These are phyloP conservation scores for Astur gentilis DNA, from an alignment of 2,113 vertebrate genomes.

Conservation along the genomic window DNA sequence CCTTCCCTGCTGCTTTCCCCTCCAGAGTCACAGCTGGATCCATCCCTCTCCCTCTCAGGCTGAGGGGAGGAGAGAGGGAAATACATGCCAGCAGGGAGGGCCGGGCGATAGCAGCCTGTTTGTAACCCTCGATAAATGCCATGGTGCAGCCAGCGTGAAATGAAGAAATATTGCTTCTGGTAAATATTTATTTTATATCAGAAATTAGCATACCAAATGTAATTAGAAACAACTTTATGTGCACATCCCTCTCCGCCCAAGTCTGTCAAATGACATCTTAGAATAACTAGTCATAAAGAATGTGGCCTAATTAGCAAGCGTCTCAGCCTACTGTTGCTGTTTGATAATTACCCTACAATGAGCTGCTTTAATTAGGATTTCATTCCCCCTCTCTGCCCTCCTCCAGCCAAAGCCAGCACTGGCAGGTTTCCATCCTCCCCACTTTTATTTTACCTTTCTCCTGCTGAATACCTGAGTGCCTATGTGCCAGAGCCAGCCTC, in stretches of 20 bases:
- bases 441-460: background rate
- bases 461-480: background rate
- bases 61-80: background rate
- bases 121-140: constrained; percentile 71
- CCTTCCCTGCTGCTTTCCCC: background rate
- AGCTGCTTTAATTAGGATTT: constrained; percentile 56
- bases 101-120: constrained; percentile 49
- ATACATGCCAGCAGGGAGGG: background rate
- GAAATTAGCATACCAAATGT: constrained; percentile 88
- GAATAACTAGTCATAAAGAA: constrained; percentile 73
- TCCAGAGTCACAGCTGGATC: background rate
- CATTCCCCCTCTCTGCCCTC: background rate
- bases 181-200: constrained; percentile 87
- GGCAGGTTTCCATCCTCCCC: background rate
- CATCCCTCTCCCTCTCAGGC: background rate
- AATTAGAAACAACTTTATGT: constrained; percentile 80
- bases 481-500: background rate
- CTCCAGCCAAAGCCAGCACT: background rate
- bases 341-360: constrained; percentile 71
- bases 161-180: constrained; percentile 81
- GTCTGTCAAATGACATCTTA: constrained; percentile 73
- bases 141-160: constrained; percentile 78
- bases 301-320: constrained; percentile 74
- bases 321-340: constrained; percentile 34
- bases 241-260: constrained; percentile 10